These are phyloP conservation scores for Mesorhabditis spiculigera DNA, from an alignment of 2,888 invertebrate genomes.

Conservation along the genomic window DNA sequence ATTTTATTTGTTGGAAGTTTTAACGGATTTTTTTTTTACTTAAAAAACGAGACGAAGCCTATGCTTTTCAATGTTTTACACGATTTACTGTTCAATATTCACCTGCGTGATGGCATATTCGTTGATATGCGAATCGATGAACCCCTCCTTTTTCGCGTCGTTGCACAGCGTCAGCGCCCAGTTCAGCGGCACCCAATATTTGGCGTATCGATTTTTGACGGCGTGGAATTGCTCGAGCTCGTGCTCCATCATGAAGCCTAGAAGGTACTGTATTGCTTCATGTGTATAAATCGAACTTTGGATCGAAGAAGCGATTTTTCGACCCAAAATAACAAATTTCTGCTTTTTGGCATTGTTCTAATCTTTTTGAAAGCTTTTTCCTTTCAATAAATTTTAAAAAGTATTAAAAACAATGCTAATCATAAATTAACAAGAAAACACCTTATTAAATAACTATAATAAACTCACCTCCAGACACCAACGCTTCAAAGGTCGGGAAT, in stretches of 20 bases:
- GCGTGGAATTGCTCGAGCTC: conserved; percentile 35
- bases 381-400: background rate
- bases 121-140: conserved; percentile 24
- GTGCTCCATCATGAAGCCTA: conserved; percentile 31
- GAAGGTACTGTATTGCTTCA: too few relatives aligned
- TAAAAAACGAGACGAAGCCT: too few relatives aligned
- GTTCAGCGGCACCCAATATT: conserved; percentile 51
- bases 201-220: conserved; percentile 29
- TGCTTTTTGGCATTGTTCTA: too few relatives aligned
- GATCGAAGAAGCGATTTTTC: too few relatives aligned
- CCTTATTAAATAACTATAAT: background rate
- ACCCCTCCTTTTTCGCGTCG: conserved; percentile 25
- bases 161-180: conserved; percentile 44
- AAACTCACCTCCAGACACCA: background rate
- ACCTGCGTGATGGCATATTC: conserved; percentile 33
- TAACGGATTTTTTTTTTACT: too few relatives aligned
- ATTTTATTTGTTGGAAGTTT: too few relatives aligned
- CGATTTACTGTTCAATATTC: too few relatives aligned
- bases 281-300: too few relatives aligned
- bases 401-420: too few relatives aligned
- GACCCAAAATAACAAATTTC: too few relatives aligned
- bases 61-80: too few relatives aligned
- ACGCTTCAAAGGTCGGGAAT: background rate
- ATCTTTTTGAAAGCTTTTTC: background rate
- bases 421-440: too few relatives aligned